phyloP scores from a whole-genome alignment of 2,797 vertebrate species.

The Tenualosa thibaudeaui region DNA sequence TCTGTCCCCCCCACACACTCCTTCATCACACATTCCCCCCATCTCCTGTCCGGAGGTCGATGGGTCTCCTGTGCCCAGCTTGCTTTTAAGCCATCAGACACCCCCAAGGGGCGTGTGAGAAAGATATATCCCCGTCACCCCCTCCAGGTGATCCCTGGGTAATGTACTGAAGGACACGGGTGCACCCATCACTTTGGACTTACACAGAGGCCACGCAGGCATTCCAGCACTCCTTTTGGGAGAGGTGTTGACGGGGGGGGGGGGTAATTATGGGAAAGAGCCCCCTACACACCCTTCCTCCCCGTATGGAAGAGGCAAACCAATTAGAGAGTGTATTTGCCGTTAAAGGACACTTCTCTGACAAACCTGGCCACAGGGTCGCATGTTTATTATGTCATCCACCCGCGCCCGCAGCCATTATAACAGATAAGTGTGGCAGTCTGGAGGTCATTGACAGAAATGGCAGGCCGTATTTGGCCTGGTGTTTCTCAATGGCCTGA shows the following conservation, averaged over 20 bases:
- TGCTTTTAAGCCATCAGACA: slow-evolving; percentile 73
- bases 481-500: slow-evolving; percentile 54
- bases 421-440: slow-evolving; percentile 60
- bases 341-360: slow-evolving; percentile 66
- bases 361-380: slow-evolving; percentile 66
- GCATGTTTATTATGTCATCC: slow-evolving; percentile 73
- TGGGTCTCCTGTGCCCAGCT: slow-evolving; percentile 67
- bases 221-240: slow-evolving; percentile 49
- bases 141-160: slow-evolving; percentile 62
- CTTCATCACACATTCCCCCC: slow-evolving; percentile 47
- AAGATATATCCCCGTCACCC: slow-evolving; percentile 69
- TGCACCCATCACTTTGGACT: slow-evolving; percentile 59
- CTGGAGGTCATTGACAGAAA: slow-evolving; percentile 62
- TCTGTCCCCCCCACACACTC: slow-evolving; percentile 41
- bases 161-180: slow-evolving; percentile 66
- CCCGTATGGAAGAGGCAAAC: slow-evolving; percentile 55
- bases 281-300: slow-evolving; percentile 15
- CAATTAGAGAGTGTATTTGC: slow-evolving; percentile 69
- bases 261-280: slow-evolving; percentile 61
- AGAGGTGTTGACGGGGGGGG: background rate
- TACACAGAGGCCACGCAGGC: slow-evolving; percentile 26
- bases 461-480: slow-evolving; percentile 54
- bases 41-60: slow-evolving; percentile 70
- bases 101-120: slow-evolving; percentile 66
- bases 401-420: slow-evolving; percentile 56